These are phyloP conservation scores for Sclerodermus sp. DNA, from an alignment of 2,888 invertebrate species.

Conservation along the genomic window DNA sequence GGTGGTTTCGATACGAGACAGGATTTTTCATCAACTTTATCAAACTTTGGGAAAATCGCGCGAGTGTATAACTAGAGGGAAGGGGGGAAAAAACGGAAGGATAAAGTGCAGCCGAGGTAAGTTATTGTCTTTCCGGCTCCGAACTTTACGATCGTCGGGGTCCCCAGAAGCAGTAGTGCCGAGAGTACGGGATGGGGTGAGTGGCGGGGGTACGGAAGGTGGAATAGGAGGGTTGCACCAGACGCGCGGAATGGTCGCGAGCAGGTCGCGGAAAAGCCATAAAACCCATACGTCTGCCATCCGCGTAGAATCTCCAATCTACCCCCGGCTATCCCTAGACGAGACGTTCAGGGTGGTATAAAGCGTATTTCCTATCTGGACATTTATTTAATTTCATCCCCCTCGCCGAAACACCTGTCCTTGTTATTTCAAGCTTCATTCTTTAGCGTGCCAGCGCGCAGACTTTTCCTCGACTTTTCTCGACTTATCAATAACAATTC, in stretches of 20 bases:
- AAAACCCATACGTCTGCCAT: slow-evolving; percentile 40
- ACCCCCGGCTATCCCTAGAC: slow-evolving; percentile 20
- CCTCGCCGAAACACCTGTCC: no score
- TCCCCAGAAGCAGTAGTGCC: slow-evolving; percentile 23
- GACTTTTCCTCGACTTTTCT: no score
- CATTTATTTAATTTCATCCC: neutral
- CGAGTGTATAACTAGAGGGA: no score
- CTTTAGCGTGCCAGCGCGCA: no score
- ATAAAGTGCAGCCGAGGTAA: slow-evolving; percentile 15
- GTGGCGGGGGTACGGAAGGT: slow-evolving; percentile 4
- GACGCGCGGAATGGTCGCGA: slow-evolving; percentile 35
- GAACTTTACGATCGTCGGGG: slow-evolving; percentile 11
- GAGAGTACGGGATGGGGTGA: slow-evolving; percentile 13
- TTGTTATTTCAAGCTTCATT: no score
- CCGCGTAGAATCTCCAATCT: slow-evolving; percentile 35
- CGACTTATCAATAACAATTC: no score
- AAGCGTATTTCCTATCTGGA: neutral
- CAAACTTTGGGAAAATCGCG: no score
- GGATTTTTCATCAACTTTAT: no score
- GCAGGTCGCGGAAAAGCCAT: slow-evolving; percentile 47
- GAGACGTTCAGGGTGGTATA: neutral
- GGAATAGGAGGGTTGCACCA: slow-evolving; percentile 31
- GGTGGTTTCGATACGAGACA: no score
- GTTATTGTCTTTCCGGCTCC: slow-evolving; percentile 4
- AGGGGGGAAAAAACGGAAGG: no score